phyloP scores from a whole-genome alignment of 2,888 invertebrate species.

The Tuberolachnus salignus region DNA sequence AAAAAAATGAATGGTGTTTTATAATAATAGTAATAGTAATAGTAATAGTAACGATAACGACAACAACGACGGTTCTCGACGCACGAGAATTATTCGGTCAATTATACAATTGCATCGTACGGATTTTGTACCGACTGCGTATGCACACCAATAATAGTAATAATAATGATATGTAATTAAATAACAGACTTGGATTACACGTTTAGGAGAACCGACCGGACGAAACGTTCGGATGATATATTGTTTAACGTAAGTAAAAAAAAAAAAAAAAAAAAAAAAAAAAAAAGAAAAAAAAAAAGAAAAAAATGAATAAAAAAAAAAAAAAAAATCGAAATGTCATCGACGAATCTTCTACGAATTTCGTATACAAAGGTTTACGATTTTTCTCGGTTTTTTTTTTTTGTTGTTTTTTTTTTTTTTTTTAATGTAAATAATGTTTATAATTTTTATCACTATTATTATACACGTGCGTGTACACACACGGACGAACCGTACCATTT shows the following conservation, averaged over 20 bases:
- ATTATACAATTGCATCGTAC: not conserved
- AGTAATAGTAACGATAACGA: no score
- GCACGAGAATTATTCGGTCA: no score
- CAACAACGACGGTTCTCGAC: not conserved
- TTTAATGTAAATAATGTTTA: constrained; percentile 53
- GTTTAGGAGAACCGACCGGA: constrained; percentile 15
- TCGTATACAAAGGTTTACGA: not conserved
- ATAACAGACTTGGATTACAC: not conserved
- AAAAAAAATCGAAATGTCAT: constrained; percentile 10
- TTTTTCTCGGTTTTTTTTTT: constrained; percentile 32
- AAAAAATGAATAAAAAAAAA: no score
- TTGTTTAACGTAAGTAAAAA: constrained; percentile 47
- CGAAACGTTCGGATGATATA: constrained; percentile 16
- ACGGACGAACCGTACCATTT: constrained; percentile 38
- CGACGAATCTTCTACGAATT: constrained; percentile 18
- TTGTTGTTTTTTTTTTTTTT: constrained; percentile 21
- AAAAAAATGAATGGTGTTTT: no score
- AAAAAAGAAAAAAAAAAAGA: constrained; percentile 25
- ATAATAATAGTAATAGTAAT: no score
- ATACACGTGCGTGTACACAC: constrained; percentile 21
- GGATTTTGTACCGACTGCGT: constrained; percentile 1
- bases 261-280: constrained; percentile 26
- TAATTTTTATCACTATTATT: constrained; percentile 7
- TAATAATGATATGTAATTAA: not conserved
- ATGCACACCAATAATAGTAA: no score